Percentiles rank a stretch among this genome's conserved stretches.
phyloP scores from a whole-genome alignment of 2,888 invertebrate genomes.

The Allygus modestus region DNA sequence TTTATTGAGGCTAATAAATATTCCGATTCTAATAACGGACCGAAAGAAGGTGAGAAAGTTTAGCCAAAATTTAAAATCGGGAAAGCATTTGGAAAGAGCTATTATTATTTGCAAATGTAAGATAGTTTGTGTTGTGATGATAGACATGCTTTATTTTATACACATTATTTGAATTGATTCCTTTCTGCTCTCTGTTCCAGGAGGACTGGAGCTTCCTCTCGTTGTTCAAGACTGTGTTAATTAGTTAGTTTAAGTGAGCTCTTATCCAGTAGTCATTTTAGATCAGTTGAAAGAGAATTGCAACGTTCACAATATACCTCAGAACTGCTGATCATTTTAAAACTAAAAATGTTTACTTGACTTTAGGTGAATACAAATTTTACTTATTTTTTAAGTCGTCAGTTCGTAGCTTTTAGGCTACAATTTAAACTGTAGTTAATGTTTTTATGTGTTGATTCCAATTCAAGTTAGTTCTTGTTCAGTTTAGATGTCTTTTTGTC shows the following conservation, averaged over 20 bases:
- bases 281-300: neutral
- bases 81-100: no score
- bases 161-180: no score
- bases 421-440: neutral
- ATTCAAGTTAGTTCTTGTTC: neutral
- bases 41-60: no score
- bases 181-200: neutral
- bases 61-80: no score
- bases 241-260: conserved; percentile 1
- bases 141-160: no score
- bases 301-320: no score
- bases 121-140: no score
- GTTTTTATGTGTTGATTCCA: neutral
- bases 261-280: neutral
- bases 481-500: neutral
- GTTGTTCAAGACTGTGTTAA: conserved; percentile 18
- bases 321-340: neutral
- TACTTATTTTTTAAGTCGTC: neutral
- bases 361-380: neutral
- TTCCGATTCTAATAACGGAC: no score
- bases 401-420: neutral
- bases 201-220: neutral
- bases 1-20: no score
- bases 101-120: no score
- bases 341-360: neutral